These are phyloP conservation scores for Ochlodes sylvanus DNA, from an alignment of 2,888 invertebrate species.

Conservation along the genomic window DNA sequence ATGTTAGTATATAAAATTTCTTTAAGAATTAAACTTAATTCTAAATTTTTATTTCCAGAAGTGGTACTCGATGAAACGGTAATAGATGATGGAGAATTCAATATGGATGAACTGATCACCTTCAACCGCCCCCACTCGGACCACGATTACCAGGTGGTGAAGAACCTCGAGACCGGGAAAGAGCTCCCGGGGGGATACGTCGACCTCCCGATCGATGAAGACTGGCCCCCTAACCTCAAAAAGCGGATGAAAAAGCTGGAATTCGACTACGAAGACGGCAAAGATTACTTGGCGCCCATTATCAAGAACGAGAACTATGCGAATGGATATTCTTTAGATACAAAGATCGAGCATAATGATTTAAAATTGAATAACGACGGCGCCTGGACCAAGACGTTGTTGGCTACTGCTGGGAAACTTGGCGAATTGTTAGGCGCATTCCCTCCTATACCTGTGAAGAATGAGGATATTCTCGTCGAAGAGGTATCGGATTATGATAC, in stretches of 20 bases:
- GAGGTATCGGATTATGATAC: conserved; percentile 73
- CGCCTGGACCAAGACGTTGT: conserved; percentile 62
- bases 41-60: conserved; percentile 59
- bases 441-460: conserved; percentile 72
- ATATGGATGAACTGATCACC: conserved; percentile 86
- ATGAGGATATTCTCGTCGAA: conserved; percentile 71
- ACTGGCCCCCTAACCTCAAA: conserved; percentile 84
- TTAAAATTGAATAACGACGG: conserved; percentile 47
- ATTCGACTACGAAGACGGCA: conserved; percentile 74
- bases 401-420: conserved; percentile 71
- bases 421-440: conserved; percentile 70
- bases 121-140: conserved; percentile 80
- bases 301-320: conserved; percentile 76
- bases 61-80: conserved; percentile 76
- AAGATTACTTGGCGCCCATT: conserved; percentile 70
- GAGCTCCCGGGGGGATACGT: conserved; percentile 74
- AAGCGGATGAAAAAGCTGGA: conserved; percentile 77
- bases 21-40: background rate
- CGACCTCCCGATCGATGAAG: conserved; percentile 85
- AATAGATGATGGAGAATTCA: conserved; percentile 85
- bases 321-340: conserved; percentile 60
- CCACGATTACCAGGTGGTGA: conserved; percentile 80
- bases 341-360: conserved; percentile 60
- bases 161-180: conserved; percentile 59
- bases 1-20: no score